Evolutionary conservation across 2,888 invertebrate genomes (phyloP), one percentile per base, ranked within the genome.

Genomic region (Beris morrisii): DNA sequence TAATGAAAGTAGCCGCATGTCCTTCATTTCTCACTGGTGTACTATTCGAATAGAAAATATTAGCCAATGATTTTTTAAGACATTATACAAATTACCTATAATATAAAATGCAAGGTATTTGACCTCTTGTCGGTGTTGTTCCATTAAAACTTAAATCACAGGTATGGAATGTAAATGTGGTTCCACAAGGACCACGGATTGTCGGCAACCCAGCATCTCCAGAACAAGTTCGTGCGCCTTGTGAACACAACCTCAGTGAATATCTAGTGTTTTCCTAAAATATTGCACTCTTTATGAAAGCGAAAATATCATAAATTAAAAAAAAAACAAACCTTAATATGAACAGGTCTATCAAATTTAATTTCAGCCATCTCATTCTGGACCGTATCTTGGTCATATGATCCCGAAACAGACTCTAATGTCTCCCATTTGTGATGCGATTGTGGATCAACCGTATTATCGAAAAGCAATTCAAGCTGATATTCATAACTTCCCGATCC

Each of bases 81-180:
- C 5, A 48, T 3, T 48, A 52, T 4, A 9, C n/a, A 53, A 61
- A 15, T 59, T 59, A 69, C 69, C 69, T 70, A 53, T 79, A 80
- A 77, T 97, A 98, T 13, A 97, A 83, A 56, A 98, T 86, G 75
- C 92, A 90, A 0, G 98, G 97, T 75, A 98, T 88, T 83, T 98
- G 98, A 9, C 98, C 98, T 64, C 97, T 85, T 0, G 92, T 91
- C 70, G 95, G 88, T 6, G 95, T 96, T 0, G 97, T 97, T n/a
- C 97, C 97, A 78, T 97, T 97, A 77, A 93, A 93, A 79, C 96
- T 96, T 53, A 97, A 84, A 11, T 95, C 92, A 78, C 95, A 96
- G 1, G 95, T 91, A 32, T 91, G 89, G 79, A 94, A 97, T 55
- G 90, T 88, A 79, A 97, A 97, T 2, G 88, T 89, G 5, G 93